These are phyloP conservation scores for Folsomia manolachei DNA, from an alignment of 2,888 invertebrate genomes.

Conservation along the genomic window DNA sequence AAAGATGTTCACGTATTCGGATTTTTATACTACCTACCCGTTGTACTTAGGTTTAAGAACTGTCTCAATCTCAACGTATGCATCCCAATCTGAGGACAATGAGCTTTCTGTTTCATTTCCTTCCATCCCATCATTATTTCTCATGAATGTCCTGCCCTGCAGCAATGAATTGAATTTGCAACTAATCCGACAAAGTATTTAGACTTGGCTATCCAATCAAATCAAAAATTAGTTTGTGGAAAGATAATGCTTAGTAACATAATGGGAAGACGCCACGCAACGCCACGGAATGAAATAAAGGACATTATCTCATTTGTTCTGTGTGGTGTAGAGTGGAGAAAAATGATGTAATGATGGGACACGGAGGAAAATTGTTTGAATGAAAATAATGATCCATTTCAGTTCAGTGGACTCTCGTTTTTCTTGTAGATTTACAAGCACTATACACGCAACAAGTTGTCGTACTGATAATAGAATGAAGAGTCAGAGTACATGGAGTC, in stretches of 20 bases:
- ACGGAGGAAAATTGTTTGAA: neutral
- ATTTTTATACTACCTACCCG: neutral
- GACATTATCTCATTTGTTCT: neutral
- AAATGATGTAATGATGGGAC: neutral
- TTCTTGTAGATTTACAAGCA: neutral
- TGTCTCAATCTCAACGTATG: neutral
- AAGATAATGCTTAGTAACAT: neutral
- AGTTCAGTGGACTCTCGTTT: neutral
- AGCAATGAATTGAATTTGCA: no score
- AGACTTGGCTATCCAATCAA: neutral
- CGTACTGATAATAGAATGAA: no score
- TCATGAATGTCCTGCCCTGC: neutral
- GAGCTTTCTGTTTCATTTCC: neutral
- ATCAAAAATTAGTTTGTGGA: neutral
- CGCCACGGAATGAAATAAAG: no score
- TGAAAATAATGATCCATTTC: neutral
- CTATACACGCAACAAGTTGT: neutral
- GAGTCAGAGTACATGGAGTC: no score
- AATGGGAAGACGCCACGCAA: neutral
- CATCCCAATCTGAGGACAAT: neutral
- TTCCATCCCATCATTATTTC: neutral
- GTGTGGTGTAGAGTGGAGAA: neutral
- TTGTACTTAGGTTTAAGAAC: neutral
- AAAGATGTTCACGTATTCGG: neutral
- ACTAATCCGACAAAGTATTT: neutral